Percentiles rank a stretch among this genome's conserved stretches.
Conservation (phyloP, 2,797 vertebrate species). For the Triplophysa bombifrons region DNA sequence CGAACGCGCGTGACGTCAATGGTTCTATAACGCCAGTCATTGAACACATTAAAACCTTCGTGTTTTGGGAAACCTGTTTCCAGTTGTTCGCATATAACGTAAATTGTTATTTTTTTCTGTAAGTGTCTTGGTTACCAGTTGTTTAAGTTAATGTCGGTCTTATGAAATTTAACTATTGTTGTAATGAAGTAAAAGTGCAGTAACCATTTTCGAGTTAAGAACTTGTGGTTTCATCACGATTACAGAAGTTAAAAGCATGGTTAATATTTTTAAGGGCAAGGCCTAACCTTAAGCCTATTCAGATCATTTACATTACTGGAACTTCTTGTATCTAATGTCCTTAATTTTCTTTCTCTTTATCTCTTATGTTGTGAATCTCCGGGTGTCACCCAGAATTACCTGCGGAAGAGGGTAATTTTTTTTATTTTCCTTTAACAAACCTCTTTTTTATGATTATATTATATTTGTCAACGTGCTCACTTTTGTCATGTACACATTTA, state of each 20-base stretch:
- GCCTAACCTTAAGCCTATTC: no score
- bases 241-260: neutral
- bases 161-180: no score
- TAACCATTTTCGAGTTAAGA: no score
- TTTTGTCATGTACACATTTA: conserved; percentile 10
- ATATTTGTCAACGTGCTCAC: neutral
- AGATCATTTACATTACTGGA: no score
- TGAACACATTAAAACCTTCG: neutral
- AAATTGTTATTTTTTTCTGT: neutral
- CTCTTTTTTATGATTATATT: neutral
- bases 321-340: neutral
- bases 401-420: conserved; percentile 89
- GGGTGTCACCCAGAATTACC: conserved; percentile 85
- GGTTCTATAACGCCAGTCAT: neutral
- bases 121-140: no score
- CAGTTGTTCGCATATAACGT: no score
- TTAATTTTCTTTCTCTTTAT: conserved; percentile 34
- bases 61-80: no score
- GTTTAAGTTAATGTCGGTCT: no score
- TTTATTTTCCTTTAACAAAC: neutral
- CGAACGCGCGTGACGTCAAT: conserved; percentile 80
- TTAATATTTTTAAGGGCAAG: neutral
- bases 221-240: no score
- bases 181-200: no score
- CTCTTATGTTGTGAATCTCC: conserved; percentile 62